Conservation (phyloP, 2,888 invertebrate genomes). For the Eilema depressum region DNA sequence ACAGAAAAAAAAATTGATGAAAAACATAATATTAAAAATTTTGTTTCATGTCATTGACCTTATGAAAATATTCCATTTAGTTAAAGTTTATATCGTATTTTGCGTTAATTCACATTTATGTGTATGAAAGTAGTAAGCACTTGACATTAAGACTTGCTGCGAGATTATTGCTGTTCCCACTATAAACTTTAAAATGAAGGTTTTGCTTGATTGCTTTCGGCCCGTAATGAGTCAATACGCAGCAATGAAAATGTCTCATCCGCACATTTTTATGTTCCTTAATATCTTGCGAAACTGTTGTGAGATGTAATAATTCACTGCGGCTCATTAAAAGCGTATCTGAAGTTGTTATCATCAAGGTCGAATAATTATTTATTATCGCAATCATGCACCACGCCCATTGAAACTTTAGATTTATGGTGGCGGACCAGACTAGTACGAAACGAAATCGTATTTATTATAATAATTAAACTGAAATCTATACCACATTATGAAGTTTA, state of each 20-base stretch:
- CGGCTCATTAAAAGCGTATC: slow-evolving; percentile 23
- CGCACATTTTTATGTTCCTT: neutral
- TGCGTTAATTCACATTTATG: neutral
- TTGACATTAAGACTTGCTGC: slow-evolving; percentile 7
- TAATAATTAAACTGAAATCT: neutral
- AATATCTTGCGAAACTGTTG: neutral
- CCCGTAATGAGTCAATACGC: slow-evolving; percentile 6
- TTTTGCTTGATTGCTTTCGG: slow-evolving; percentile 3
- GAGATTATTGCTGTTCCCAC: neutral
- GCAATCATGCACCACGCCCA: slow-evolving; percentile 43
- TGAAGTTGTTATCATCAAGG: slow-evolving; percentile 18
- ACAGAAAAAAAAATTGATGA: too few relatives aligned
- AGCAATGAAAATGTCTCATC: slow-evolving; percentile 7
- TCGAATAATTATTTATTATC: slow-evolving; percentile 26
- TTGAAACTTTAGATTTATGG: slow-evolving; percentile 6
- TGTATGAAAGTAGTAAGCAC: slow-evolving; percentile 6
- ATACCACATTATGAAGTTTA: neutral
- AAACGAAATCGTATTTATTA: neutral
- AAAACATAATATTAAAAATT: neutral
- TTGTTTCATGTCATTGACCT: neutral
- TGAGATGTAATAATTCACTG: slow-evolving; percentile 16
- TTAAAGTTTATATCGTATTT: neutral
- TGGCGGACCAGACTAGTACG: neutral
- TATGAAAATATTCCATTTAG: slow-evolving; percentile 1
- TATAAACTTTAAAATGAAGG: slow-evolving; percentile 3